Evolutionary conservation across 2,888 invertebrate genomes (phyloP).

Genomic region (Pachycephus smyrnensis): DNA sequence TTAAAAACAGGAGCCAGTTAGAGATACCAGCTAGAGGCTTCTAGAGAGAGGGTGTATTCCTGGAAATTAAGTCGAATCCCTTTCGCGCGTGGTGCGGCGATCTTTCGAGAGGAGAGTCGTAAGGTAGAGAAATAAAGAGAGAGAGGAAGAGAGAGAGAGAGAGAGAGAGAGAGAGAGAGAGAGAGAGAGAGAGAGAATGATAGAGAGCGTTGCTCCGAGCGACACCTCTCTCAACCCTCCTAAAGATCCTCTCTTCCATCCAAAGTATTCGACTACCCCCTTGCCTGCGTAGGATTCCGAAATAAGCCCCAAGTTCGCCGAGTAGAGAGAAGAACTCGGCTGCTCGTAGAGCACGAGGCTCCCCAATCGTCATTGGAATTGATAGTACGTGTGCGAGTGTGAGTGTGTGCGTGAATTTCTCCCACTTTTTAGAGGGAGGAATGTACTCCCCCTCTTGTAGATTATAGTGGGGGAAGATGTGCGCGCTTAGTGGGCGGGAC

Average conservation of each 20-base stretch:
- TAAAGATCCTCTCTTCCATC: constrained; percentile 26
- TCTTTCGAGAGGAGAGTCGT: no score
- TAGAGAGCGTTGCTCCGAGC: constrained; percentile 41
- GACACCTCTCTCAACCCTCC: constrained; percentile 48
- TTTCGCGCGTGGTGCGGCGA: constrained; percentile 24
- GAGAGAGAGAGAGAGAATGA: no score
- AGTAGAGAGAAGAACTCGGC: no score
- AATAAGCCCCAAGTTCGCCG: constrained; percentile 45
- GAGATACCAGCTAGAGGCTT: no score
- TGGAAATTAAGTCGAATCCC: constrained; percentile 61
- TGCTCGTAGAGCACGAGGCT: not conserved
- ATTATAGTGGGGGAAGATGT: constrained; percentile 42
- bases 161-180: no score
- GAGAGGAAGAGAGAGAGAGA: no score
- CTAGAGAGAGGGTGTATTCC: constrained; percentile 11
- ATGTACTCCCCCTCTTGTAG: constrained; percentile 20
- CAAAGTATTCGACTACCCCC: constrained; percentile 19
- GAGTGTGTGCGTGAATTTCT: constrained; percentile 25
- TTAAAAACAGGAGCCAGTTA: no score
- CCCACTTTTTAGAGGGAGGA: no score
- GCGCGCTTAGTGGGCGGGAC: constrained; percentile 60
- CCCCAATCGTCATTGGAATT: constrained; percentile 39
- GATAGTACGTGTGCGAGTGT: constrained; percentile 30
- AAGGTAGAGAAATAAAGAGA: no score
- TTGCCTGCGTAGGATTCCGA: constrained; percentile 56